Percentiles rank a stretch among this genome's conserved stretches.
Evolutionary conservation across 2,113 vertebrate genomes (phyloP).

Genomic region (Amblyornis subalaris): DNA sequence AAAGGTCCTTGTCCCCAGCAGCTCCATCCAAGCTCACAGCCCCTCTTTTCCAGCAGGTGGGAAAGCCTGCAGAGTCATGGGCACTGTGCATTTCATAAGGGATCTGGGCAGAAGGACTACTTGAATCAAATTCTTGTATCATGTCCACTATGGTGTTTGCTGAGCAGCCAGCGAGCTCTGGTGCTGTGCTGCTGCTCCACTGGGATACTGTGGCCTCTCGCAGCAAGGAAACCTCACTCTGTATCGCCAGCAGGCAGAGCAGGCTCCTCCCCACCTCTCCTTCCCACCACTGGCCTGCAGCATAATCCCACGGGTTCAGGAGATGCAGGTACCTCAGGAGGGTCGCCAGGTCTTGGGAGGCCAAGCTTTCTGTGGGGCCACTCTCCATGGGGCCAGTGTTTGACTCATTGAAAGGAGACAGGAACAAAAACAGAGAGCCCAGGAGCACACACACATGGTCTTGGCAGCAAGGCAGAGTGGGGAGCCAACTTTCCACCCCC

Average conservation of each 20-base stretch:
- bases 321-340: background rate
- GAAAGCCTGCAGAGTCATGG: background rate
- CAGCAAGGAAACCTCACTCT: background rate
- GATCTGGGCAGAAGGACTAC: background rate
- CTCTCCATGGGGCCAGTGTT: constrained; percentile 10
- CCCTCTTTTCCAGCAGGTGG: background rate
- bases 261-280: background rate
- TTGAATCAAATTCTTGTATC: background rate
- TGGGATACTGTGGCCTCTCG: background rate
- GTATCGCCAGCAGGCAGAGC: background rate
- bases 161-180: background rate
- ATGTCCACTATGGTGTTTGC: background rate
- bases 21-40: background rate
- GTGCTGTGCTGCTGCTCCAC: background rate
- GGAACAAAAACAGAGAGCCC: constrained; percentile 44
- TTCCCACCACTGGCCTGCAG: background rate
- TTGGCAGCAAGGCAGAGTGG: constrained; percentile 12
- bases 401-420: constrained; percentile 29
- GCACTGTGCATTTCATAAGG: background rate
- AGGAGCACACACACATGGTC: constrained; percentile 51
- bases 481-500: constrained; percentile 45
- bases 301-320: background rate
- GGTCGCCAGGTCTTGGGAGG: constrained; percentile 8
- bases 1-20: background rate
- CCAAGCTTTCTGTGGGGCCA: background rate